Conservation (phyloP, 2,797 vertebrate species). For the Darevskia mixta region DNA sequence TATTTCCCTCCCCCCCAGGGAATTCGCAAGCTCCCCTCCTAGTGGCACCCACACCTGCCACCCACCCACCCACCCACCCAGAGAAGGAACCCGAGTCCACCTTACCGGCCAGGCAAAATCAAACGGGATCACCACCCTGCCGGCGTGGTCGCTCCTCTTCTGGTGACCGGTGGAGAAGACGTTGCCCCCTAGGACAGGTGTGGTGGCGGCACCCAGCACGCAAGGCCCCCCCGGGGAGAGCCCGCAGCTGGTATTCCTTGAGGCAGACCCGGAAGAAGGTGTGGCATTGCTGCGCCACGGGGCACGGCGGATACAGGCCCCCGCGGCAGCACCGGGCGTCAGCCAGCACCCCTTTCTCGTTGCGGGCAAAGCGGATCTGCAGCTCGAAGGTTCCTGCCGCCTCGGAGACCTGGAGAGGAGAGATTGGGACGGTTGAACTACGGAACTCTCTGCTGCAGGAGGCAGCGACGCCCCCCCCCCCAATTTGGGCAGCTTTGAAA, state of each 20-base stretch:
- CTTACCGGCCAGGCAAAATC: slow-evolving; percentile 88
- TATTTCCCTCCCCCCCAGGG: no score
- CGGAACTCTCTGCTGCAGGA: no score
- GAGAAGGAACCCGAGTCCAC: neutral
- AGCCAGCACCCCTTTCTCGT: slow-evolving; percentile 79
- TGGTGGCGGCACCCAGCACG: slow-evolving; percentile 80
- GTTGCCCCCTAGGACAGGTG: slow-evolving; percentile 83
- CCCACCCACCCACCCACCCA: no score
- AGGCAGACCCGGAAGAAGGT: slow-evolving; percentile 85
- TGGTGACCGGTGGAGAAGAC: slow-evolving; percentile 74
- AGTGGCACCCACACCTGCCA: no score
- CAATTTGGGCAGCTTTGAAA: no score
- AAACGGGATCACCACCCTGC: slow-evolving; percentile 83
- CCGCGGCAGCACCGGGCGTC: slow-evolving; percentile 80
- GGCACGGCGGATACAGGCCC: slow-evolving; percentile 76
- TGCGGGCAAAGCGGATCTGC: slow-evolving; percentile 83
- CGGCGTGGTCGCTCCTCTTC: slow-evolving; percentile 52
- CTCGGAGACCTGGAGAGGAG: slow-evolving; percentile 55
- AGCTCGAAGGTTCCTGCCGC: slow-evolving; percentile 84
- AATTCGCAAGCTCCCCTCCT: no score
- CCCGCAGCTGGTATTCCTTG: slow-evolving; percentile 86
- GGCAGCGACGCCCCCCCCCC: no score
- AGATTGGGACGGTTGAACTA: neutral
- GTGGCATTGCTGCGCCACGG: slow-evolving; percentile 78
- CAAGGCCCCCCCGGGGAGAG: slow-evolving; percentile 79